These are phyloP conservation scores for Drosophila ustulata DNA, from an alignment of 2,888 invertebrate genomes.

Conservation along the genomic window DNA sequence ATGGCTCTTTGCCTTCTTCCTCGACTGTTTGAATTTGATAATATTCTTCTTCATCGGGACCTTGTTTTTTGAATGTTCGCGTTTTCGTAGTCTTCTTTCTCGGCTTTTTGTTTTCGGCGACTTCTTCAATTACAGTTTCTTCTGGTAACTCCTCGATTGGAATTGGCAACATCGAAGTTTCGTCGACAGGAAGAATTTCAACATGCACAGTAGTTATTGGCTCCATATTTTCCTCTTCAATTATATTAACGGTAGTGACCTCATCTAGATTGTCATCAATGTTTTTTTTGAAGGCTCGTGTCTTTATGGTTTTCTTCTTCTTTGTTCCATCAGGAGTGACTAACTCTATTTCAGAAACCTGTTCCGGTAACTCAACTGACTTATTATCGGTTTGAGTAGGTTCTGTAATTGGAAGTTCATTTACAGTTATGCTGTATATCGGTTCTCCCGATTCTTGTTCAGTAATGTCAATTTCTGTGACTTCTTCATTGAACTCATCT, in stretches of 20 bases:
- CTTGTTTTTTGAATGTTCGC: constrained; percentile 85
- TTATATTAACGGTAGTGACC: constrained; percentile 84
- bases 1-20: constrained; percentile 85
- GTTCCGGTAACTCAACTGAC: constrained; percentile 83
- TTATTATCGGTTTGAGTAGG: constrained; percentile 37
- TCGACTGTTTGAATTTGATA: constrained; percentile 86
- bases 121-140: constrained; percentile 81
- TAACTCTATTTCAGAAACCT: constrained; percentile 79
- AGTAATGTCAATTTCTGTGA: constrained; percentile 85
- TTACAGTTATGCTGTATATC: constrained; percentile 69
- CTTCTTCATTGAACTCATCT: constrained; percentile 84
- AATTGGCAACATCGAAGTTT: constrained; percentile 65
- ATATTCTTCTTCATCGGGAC: constrained; percentile 82
- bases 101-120: constrained; percentile 81
- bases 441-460: constrained; percentile 85
- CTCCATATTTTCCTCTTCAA: constrained; percentile 79
- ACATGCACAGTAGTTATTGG: constrained; percentile 82
- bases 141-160: constrained; percentile 83
- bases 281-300: constrained; percentile 83
- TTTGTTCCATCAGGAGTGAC: constrained; percentile 81
- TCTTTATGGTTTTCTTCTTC: constrained; percentile 80
- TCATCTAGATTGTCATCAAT: constrained; percentile 83
- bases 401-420: constrained; percentile 67
- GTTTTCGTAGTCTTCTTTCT: constrained; percentile 84
- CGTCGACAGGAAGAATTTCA: constrained; percentile 78